Conservation (phyloP, 2,113 vertebrate genomes). For the Menidia beryllina region DNA sequence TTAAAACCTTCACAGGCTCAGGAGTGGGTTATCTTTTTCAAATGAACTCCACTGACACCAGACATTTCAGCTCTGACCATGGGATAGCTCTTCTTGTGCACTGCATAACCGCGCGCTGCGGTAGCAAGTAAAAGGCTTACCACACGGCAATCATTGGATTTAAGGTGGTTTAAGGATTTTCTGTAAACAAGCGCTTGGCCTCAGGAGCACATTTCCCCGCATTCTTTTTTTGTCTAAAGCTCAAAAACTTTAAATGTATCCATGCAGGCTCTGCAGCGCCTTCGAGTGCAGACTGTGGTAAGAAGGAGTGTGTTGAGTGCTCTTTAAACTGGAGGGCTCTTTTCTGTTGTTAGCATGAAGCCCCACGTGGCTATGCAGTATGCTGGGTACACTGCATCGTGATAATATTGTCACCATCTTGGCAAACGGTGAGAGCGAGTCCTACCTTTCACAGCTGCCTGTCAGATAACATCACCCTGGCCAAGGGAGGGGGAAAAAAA, state of each 20-base stretch:
- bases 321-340: neutral
- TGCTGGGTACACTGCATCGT: slow-evolving; percentile 10
- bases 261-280: slow-evolving; percentile 9
- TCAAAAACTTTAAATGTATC: slow-evolving; percentile 46
- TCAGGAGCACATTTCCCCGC: slow-evolving; percentile 34
- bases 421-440: slow-evolving; percentile 51
- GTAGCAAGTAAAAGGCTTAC: slow-evolving; percentile 9
- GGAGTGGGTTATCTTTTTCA: slow-evolving; percentile 51
- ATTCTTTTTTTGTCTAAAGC: slow-evolving; percentile 23
- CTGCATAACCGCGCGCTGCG: slow-evolving; percentile 22
- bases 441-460: slow-evolving; percentile 67
- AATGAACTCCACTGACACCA: slow-evolving; percentile 31
- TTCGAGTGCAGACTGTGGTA: slow-evolving; percentile 19
- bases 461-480: slow-evolving; percentile 61
- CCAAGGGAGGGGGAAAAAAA: slow-evolving; percentile 17
- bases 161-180: slow-evolving; percentile 57
- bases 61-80: slow-evolving; percentile 33
- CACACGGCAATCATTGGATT: slow-evolving; percentile 55
- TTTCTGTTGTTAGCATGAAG: slow-evolving; percentile 12
- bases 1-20: slow-evolving; percentile 26
- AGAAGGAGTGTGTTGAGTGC: slow-evolving; percentile 2
- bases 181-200: slow-evolving; percentile 58
- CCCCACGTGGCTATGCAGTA: neutral
- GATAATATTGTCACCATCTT: slow-evolving; percentile 57
- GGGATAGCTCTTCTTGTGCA: slow-evolving; percentile 17